phyloP scores from a whole-genome alignment of 2,888 invertebrate genomes.

The Cantharis lateralis region DNA sequence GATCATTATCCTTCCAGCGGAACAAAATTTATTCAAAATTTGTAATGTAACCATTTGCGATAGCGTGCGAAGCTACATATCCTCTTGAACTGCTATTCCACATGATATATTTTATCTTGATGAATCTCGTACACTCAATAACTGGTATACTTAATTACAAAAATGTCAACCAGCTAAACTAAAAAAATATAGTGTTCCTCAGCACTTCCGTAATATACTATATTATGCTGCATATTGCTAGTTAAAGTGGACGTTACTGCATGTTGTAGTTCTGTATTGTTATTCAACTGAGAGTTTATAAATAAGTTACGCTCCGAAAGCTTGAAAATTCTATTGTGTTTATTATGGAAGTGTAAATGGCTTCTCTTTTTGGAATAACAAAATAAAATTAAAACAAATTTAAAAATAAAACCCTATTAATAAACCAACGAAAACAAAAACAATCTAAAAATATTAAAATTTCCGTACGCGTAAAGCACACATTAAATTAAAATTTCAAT shows the following conservation, averaged over 20 bases:
- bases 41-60: too few species aligned
- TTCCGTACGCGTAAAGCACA: neutral
- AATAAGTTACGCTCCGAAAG: neutral
- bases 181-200: too few species aligned
- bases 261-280: neutral
- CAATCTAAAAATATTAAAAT: neutral
- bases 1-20: neutral
- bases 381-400: neutral
- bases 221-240: neutral
- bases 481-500: neutral
- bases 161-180: too few species aligned
- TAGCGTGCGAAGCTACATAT: too few species aligned
- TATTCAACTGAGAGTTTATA: neutral
- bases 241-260: neutral
- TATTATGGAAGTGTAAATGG: neutral
- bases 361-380: neutral
- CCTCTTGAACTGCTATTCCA: too few species aligned
- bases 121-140: too few species aligned
- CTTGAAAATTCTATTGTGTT: neutral
- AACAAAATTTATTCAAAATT: neutral
- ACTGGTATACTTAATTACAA: too few species aligned
- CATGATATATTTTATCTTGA: too few species aligned
- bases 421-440: neutral
- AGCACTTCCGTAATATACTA: too few species aligned
- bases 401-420: neutral